Percentiles rank a stretch among this genome's conserved stretches.
phyloP scores from a whole-genome alignment of 2,113 vertebrate species.

The Pontoporia blainvillei region DNA sequence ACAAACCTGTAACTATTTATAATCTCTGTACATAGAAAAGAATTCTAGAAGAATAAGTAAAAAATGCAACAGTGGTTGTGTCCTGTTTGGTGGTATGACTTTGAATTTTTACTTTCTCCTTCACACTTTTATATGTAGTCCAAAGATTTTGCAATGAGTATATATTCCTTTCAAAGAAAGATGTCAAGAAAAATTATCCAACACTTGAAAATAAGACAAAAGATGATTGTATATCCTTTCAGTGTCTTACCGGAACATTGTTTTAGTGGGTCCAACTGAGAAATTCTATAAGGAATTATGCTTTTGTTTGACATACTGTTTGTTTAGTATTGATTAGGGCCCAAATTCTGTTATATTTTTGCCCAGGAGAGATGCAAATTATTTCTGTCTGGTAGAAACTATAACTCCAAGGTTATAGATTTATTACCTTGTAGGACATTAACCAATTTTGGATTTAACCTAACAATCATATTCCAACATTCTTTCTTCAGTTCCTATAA shows the following conservation, averaged over 20 bases:
- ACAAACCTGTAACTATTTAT: background rate
- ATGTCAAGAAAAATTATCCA: background rate
- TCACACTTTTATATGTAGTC: background rate
- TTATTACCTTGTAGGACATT: background rate
- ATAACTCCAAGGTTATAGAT: background rate
- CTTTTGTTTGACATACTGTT: background rate
- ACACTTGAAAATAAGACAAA: background rate
- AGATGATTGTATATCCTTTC: background rate
- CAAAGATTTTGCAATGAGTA: background rate
- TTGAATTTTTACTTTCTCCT: background rate
- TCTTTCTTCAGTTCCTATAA: background rate
- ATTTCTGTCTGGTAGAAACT: background rate
- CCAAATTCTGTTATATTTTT: background rate
- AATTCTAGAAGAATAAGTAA: slow-evolving; percentile 4
- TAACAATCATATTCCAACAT: background rate
- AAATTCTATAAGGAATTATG: background rate
- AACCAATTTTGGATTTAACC: slow-evolving; percentile 1
- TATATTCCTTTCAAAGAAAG: background rate
- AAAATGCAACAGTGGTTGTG: background rate
- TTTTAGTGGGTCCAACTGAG: background rate
- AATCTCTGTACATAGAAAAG: slow-evolving; percentile 1
- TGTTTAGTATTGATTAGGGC: background rate
- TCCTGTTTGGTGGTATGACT: background rate
- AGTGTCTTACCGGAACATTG: background rate
- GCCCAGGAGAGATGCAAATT: background rate